phyloP scores from a whole-genome alignment of 1,140 invertebrate genomes.

The Magallana ariakensis region DNA sequence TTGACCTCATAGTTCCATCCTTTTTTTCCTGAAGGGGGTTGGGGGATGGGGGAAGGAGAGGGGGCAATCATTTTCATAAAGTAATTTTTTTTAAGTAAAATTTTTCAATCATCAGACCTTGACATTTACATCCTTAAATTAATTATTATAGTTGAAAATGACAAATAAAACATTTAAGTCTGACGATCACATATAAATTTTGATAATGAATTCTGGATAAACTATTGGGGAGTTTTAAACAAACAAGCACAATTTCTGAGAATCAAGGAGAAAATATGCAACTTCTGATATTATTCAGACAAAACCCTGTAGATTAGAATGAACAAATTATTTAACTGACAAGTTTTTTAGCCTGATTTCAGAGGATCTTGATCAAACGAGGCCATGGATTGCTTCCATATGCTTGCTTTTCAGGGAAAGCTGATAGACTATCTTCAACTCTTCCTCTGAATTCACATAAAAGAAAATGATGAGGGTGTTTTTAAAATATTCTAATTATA shows the following conservation, averaged over 20 bases:
- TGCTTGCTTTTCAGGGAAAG: neutral
- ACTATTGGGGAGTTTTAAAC: constrained; percentile 8
- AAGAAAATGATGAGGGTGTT: constrained; percentile 20
- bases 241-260: neutral
- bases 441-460: neutral
- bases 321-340: constrained; percentile 28
- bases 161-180: too few species aligned
- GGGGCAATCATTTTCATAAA: too few species aligned
- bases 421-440: neutral
- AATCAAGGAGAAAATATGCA: neutral
- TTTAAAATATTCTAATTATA: constrained; percentile 30
- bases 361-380: constrained; percentile 28
- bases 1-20: too few species aligned
- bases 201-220: too few species aligned
- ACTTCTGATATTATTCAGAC: constrained; percentile 5
- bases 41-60: too few species aligned
- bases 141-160: too few species aligned
- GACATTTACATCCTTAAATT: too few species aligned
- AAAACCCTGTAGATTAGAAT: constrained; percentile 27
- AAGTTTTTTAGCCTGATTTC: neutral
- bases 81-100: too few species aligned
- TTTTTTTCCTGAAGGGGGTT: too few species aligned
- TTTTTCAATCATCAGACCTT: too few species aligned
- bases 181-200: too few species aligned
- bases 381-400: constrained; percentile 29